Percentiles rank a stretch among this genome's conserved stretches.
These are phyloP conservation scores for Akabosia matsudoensis DNA, from an alignment of 1,140 invertebrate species.

Conservation along the genomic window DNA sequence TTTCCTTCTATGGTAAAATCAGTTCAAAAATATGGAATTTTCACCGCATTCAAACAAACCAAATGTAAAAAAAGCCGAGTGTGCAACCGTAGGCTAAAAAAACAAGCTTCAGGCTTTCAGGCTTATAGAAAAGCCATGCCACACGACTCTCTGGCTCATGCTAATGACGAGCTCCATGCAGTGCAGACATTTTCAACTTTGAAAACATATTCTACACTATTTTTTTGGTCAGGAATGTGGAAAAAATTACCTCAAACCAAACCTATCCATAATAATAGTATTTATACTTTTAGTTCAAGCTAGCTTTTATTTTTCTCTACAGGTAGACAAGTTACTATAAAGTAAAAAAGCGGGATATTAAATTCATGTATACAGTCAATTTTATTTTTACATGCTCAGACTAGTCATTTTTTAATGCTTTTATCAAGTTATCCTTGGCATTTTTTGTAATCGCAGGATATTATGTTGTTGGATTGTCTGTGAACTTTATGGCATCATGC, in stretches of 20 bases:
- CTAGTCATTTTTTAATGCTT: too few species aligned
- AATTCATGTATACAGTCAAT: too few species aligned
- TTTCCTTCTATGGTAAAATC: constrained; percentile 6
- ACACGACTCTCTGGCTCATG: background rate
- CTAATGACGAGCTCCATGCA: background rate
- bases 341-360: too few species aligned
- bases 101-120: too few species aligned
- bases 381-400: too few species aligned
- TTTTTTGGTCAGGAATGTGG: background rate
- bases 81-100: too few species aligned
- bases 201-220: background rate
- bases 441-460: too few species aligned
- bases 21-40: constrained; percentile 3
- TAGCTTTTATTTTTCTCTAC: too few species aligned
- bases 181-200: background rate
- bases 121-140: background rate
- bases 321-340: too few species aligned
- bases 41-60: background rate
- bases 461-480: background rate
- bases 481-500: constrained; percentile 16
- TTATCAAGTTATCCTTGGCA: too few species aligned
- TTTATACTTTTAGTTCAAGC: background rate
- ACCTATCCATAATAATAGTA: background rate
- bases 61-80: background rate
- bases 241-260: background rate